phyloP scores from a whole-genome alignment of 2,888 invertebrate genomes.

The Uropetala carovei region DNA sequence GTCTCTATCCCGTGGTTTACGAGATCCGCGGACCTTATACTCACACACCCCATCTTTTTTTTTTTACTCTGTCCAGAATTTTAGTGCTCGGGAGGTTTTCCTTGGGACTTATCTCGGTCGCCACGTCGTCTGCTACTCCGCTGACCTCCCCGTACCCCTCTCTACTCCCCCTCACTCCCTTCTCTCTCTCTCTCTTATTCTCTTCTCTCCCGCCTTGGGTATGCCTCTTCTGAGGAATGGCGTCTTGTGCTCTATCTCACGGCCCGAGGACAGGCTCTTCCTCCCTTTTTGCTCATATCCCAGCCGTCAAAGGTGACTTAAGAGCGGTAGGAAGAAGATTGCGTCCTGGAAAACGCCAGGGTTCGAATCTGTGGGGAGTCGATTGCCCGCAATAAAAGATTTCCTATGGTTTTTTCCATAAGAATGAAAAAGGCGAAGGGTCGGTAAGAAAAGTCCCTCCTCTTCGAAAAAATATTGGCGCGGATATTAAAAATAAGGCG shows the following conservation, averaged over 20 bases:
- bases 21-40: constrained; percentile 55
- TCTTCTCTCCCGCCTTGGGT: not conserved
- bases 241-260: not conserved
- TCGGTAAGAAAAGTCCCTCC: too few species aligned
- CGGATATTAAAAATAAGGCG: not conserved
- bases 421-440: not conserved
- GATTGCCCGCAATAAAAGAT: constrained; percentile 11
- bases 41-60: not conserved
- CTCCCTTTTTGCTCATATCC: constrained; percentile 15
- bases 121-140: not conserved
- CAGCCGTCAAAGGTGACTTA: constrained; percentile 33
- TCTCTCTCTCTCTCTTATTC: not conserved
- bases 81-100: constrained; percentile 8
- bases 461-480: not conserved
- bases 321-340: constrained; percentile 19
- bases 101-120: constrained; percentile 37
- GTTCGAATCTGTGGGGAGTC: not conserved
- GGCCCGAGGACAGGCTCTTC: not conserved
- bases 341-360: not conserved
- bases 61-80: constrained; percentile 2
- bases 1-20: constrained; percentile 43
- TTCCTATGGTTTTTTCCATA: constrained; percentile 35
- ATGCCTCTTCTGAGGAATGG: not conserved
- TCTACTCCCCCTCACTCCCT: not conserved
- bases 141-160: not conserved